These are phyloP conservation scores for Stenchaetothrips biformis DNA, from an alignment of 2,888 invertebrate genomes.

Conservation along the genomic window DNA sequence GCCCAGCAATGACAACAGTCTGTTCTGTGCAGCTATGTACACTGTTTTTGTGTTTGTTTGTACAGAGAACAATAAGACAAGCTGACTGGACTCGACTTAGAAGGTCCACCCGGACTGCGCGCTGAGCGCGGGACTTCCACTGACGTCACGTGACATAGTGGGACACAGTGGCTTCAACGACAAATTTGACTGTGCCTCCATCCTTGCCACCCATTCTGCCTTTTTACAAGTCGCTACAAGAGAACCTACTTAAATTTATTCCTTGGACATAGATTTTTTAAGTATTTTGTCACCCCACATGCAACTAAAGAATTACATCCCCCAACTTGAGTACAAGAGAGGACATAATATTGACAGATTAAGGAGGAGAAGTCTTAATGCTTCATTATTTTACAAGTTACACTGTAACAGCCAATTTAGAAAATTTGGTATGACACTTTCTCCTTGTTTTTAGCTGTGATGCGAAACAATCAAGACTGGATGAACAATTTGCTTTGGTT, in stretches of 20 bases:
- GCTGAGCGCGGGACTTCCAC: conserved; percentile 19
- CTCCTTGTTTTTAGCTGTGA: neutral
- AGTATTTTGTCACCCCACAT: neutral
- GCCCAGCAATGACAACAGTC: neutral
- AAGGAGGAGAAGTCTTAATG: no score
- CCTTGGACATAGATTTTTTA: neutral
- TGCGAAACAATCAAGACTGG: conserved; percentile 6
- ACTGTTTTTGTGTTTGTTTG: conserved; percentile 25
- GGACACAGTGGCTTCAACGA: conserved; percentile 22
- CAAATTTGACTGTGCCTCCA: conserved; percentile 23
- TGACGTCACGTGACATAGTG: conserved; percentile 20
- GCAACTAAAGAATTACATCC: neutral
- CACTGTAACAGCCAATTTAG: no score
- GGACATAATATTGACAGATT: neutral
- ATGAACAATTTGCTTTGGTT: neutral
- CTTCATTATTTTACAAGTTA: no score
- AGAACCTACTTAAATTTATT: neutral
- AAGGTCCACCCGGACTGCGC: conserved; percentile 22
- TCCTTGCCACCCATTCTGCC: conserved; percentile 22
- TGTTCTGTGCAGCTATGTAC: neutral
- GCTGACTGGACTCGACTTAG: conserved; percentile 19
- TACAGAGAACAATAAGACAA: conserved; percentile 25
- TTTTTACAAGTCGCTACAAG: neutral
- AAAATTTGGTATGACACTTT: neutral
- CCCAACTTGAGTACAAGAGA: neutral